Conservation (phyloP, 2,797 vertebrate species). For the Hippopotamyrus pictus region DNA sequence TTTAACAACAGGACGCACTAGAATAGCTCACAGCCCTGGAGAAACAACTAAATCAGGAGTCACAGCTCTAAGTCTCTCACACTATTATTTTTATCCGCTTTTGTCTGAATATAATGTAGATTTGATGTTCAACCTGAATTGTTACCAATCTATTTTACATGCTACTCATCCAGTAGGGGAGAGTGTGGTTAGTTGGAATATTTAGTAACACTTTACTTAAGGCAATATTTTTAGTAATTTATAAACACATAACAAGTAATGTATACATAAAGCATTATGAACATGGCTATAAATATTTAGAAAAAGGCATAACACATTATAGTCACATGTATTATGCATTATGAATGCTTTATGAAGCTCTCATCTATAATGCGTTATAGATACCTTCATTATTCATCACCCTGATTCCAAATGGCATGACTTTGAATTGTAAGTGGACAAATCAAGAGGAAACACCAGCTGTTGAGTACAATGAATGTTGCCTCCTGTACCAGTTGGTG, state of each 20-base stretch:
- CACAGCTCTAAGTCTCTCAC: background rate
- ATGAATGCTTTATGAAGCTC: background rate
- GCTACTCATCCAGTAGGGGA: background rate
- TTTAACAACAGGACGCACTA: background rate
- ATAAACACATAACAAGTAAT: background rate
- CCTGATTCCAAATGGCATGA: background rate
- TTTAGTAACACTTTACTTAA: background rate
- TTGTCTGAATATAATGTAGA: background rate
- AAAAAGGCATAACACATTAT: background rate
- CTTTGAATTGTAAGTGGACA: background rate
- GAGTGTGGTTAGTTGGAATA: background rate
- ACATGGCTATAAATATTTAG: background rate
- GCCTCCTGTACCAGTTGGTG: background rate
- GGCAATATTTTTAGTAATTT: background rate
- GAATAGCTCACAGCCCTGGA: background rate
- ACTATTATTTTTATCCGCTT: background rate
- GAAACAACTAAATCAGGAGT: background rate
- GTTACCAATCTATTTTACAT: background rate
- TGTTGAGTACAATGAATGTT: background rate
- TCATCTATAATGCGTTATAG: background rate
- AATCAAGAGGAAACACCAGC: background rate
- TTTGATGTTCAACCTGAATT: background rate
- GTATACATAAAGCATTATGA: background rate
- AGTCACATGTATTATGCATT: background rate
- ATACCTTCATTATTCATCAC: background rate